Evolutionary conservation across 2,113 vertebrate species (phyloP), one percentile per base, ranked within the genome.

Genomic region (Butastur rufipennis): DNA sequence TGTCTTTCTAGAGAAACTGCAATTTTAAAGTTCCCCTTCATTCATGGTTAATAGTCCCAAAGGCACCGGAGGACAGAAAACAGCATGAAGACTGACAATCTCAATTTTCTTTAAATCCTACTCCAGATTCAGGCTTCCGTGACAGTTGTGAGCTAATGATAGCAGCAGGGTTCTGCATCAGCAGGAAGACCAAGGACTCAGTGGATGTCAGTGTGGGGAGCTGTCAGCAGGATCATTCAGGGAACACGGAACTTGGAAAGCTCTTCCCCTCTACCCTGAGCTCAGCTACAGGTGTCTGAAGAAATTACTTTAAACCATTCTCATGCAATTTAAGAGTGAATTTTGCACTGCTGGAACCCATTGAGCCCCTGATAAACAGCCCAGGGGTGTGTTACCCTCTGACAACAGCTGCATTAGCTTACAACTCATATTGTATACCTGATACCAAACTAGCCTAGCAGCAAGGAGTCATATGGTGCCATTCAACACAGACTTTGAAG

Each of bases 21-120:
- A 22, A 8, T 73, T 94, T 71, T 47, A 7, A 90, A 62, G 18
- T 16, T 87, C 13, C 27, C 29, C 29, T 67, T 88, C 9, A 1
- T n/a, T 75, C 21, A 31, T 21, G 13, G 16, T 16, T 16, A 29
- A 79, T 9, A 61, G 40, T n/a, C 53, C 21, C 45, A 83, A 75
- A 52, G 43, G 74, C 43, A 85, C 16, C 59, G 38, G 31, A 86
- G 42, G 70, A 10, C n/a, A 84, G 40, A 31, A 73, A 74, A 81
- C 0, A 1, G 53, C 27, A 58, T 0, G 2, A 77, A 61, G 63
- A 83, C 7, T 43, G 50, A n/a, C 29, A 79, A 16, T 7, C 23
- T 50, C 25, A 4, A 6, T 62, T 70, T 86, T 53, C 53, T 83
- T 73, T 58, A 83, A 56, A 29, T 74, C 22, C 29, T 71, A 5